phyloP scores from a whole-genome alignment of 1,140 invertebrate genomes.

The Harlomillsia oculata region DNA sequence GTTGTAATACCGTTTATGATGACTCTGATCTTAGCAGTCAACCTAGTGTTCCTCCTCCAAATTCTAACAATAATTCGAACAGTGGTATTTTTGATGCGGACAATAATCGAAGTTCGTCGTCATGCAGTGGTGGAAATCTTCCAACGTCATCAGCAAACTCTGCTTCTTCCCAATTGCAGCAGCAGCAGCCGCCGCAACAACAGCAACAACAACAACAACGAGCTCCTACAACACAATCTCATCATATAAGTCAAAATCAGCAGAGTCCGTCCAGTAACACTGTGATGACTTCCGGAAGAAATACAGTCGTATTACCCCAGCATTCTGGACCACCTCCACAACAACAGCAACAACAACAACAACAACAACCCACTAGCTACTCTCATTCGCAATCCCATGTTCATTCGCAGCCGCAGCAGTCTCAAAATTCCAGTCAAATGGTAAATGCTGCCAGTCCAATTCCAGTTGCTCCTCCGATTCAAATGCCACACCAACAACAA shows the following conservation, averaged over 20 bases:
- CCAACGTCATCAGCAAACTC: not conserved
- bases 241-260: slow-evolving; percentile 31
- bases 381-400: no score
- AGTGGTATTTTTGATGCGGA: slow-evolving; percentile 19
- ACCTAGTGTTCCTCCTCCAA: slow-evolving; percentile 24
- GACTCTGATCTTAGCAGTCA: slow-evolving; percentile 31
- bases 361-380: slow-evolving; percentile 18
- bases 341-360: slow-evolving; percentile 11
- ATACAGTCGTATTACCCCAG: no score
- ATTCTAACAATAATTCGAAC: slow-evolving; percentile 2
- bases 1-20: slow-evolving; percentile 35
- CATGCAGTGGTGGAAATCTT: slow-evolving; percentile 22
- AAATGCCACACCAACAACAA: slow-evolving; percentile 36
- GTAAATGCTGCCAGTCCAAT: no score
- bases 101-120: slow-evolving; percentile 27
- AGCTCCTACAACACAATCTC: slow-evolving; percentile 22
- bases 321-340: slow-evolving; percentile 33
- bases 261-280: slow-evolving; percentile 32
- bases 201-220: slow-evolving; percentile 7
- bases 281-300: no score
- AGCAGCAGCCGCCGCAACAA: slow-evolving; percentile 2
- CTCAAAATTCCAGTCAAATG: slow-evolving; percentile 2
- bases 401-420: not conserved
- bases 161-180: slow-evolving; percentile 31
- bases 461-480: no score